Conservation (phyloP, 2,888 invertebrate genomes). For the Carabus problematicus region DNA sequence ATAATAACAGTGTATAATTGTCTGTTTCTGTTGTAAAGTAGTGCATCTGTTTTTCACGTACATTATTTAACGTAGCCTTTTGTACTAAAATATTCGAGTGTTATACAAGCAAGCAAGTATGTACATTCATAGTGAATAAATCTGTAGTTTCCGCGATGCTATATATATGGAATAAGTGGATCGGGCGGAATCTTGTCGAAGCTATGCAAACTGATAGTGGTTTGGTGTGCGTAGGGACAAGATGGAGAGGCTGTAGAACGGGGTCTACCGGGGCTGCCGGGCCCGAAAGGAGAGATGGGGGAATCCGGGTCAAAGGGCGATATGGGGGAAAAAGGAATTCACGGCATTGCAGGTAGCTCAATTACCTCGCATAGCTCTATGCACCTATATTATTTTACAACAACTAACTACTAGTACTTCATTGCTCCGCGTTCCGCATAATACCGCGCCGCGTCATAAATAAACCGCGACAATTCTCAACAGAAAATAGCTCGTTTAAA, state of each 20-base stretch:
- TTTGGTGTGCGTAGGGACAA: slow-evolving; percentile 62
- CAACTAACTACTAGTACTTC: too few relatives aligned
- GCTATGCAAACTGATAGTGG: slow-evolving; percentile 52
- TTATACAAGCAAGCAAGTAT: too few relatives aligned
- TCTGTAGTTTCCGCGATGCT: not conserved
- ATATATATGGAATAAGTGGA: not conserved
- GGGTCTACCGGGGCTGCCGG: slow-evolving; percentile 72
- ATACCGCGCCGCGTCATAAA: too few relatives aligned
- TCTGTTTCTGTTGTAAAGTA: not conserved
- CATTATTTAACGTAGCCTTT: not conserved
- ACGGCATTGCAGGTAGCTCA: slow-evolving; percentile 61
- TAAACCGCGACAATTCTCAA: too few relatives aligned
- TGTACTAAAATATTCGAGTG: slow-evolving; percentile 16
- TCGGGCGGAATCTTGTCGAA: slow-evolving; percentile 25
- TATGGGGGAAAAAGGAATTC: slow-evolving; percentile 61
- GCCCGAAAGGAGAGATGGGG: slow-evolving; percentile 66
- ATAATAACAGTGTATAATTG: not conserved
- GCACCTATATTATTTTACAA: too few relatives aligned
- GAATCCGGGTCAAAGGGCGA: slow-evolving; percentile 62
- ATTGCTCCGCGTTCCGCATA: too few relatives aligned
- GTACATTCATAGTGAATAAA: not conserved
- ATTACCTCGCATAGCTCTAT: slow-evolving; percentile 29
- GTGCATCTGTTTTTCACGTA: slow-evolving; percentile 13
- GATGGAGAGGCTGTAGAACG: slow-evolving; percentile 66
- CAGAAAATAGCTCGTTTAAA: too few relatives aligned